A percentile compares a stretch with the other conserved stretches of the same genome.
Conservation (phyloP, 2,888 invertebrate genomes). For the Eupsilia transversa region DNA sequence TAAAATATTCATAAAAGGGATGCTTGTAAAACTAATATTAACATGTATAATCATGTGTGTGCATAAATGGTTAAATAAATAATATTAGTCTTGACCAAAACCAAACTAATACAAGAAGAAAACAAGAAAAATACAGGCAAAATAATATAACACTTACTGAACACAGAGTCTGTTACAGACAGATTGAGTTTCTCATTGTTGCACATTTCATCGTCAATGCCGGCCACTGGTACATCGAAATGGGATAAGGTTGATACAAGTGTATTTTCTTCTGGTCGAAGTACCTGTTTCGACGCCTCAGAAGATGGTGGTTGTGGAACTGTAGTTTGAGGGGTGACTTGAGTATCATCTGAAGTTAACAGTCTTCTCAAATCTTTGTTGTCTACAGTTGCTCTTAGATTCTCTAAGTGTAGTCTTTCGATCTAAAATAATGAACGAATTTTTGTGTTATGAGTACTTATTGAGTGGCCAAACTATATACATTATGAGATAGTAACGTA, state of each 20-base stretch:
- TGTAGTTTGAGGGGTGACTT: not conserved
- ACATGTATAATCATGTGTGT: too few species aligned
- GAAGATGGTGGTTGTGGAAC: not conserved
- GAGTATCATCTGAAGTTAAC: not conserved
- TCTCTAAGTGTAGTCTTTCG: constrained; percentile 82
- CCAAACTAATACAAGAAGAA: not conserved
- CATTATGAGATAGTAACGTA: too few species aligned
- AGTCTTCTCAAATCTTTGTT: constrained; percentile 6
- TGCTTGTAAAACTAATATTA: not conserved
- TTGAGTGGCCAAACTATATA: not conserved
- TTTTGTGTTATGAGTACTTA: not conserved
- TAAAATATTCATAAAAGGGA: not conserved
- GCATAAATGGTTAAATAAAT: too few species aligned
- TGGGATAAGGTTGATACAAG: constrained; percentile 8
- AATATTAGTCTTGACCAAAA: not conserved
- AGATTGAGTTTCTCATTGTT: constrained; percentile 78
- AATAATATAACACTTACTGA: constrained; percentile 70
- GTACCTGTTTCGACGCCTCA: too few species aligned
- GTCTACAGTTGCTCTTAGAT: constrained; percentile 67
- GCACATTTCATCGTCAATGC: constrained; percentile 68
- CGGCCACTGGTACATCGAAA: constrained; percentile 36
- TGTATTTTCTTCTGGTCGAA: not conserved
- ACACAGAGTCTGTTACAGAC: constrained; percentile 71
- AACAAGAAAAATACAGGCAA: not conserved
- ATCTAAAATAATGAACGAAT: constrained; percentile 73